These are phyloP conservation scores for Prionailurus viverrinus DNA, from an alignment of 2,113 vertebrate species.

Conservation along the genomic window DNA sequence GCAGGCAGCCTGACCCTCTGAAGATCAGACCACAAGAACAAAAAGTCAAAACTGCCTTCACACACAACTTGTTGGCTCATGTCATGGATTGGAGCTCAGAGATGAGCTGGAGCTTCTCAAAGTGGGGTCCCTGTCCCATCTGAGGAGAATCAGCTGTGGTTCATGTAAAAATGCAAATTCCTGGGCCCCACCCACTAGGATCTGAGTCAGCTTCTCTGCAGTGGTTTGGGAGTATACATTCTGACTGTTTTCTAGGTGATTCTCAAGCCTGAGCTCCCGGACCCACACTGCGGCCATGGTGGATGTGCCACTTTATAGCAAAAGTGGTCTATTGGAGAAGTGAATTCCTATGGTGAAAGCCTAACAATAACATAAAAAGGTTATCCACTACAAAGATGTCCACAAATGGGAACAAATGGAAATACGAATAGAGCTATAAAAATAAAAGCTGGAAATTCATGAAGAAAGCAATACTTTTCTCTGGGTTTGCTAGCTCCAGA, in stretches of 20 bases:
- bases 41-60: neutral
- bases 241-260: neutral
- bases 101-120: neutral
- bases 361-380: constrained; percentile 51
- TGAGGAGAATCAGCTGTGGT: neutral
- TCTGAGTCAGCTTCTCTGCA: neutral
- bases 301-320: neutral
- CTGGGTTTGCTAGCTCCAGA: neutral
- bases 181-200: neutral
- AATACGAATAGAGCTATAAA: neutral
- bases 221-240: neutral
- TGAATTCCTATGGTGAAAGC: constrained; percentile 36
- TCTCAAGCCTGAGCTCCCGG: neutral
- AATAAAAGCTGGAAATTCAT: constrained; percentile 29
- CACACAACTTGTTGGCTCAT: neutral
- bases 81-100: neutral
- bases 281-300: neutral
- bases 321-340: neutral
- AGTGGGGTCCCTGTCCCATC: neutral
- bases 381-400: constrained; percentile 8
- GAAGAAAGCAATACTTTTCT: constrained; percentile 44
- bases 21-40: neutral
- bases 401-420: neutral
- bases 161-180: neutral
- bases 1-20: neutral